phyloP scores from a whole-genome alignment of 1,140 invertebrate genomes.

The Penaeus vannamei region DNA sequence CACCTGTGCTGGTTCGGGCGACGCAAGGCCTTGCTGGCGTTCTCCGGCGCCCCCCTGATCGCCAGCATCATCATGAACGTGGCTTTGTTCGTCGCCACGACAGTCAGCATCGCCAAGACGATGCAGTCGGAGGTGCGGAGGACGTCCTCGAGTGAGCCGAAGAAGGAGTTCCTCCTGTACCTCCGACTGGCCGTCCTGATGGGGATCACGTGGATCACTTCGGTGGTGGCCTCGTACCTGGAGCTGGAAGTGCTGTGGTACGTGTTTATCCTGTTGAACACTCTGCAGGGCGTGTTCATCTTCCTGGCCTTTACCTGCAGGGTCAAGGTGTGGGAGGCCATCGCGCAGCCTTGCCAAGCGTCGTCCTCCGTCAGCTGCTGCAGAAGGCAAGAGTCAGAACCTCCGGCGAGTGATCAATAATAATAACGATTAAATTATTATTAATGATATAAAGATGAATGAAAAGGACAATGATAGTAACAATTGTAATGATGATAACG shows the following conservation, averaged over 20 bases:
- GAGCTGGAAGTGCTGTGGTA: constrained; percentile 68
- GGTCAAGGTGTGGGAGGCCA: too few relatives aligned
- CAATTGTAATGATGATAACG: too few relatives aligned
- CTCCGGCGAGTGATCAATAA: too few relatives aligned
- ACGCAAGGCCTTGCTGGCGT: constrained; percentile 73
- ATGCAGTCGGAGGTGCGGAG: constrained; percentile 69
- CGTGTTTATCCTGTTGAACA: too few relatives aligned
- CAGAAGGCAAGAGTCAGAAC: too few relatives aligned
- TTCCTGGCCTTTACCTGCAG: too few relatives aligned
- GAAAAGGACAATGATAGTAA: too few relatives aligned
- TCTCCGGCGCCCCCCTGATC: constrained; percentile 74
- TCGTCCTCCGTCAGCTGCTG: too few relatives aligned
- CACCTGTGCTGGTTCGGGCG: constrained; percentile 75
- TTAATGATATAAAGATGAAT: too few relatives aligned
- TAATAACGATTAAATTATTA: too few relatives aligned
- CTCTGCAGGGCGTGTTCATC: too few relatives aligned
- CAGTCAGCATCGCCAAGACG: constrained; percentile 74
- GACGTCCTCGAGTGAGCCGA: constrained; percentile 57
- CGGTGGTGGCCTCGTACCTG: constrained; percentile 48
- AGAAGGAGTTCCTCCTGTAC: constrained; percentile 74
- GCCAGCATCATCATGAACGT: constrained; percentile 73
- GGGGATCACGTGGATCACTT: constrained; percentile 73
- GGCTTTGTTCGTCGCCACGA: constrained; percentile 74
- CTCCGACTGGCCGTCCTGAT: constrained; percentile 75
- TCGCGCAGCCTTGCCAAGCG: too few relatives aligned